Evolutionary conservation across 2,888 invertebrate species (phyloP), one percentile per base, ranked within the genome.

Genomic region (Fabriciana adippe): DNA sequence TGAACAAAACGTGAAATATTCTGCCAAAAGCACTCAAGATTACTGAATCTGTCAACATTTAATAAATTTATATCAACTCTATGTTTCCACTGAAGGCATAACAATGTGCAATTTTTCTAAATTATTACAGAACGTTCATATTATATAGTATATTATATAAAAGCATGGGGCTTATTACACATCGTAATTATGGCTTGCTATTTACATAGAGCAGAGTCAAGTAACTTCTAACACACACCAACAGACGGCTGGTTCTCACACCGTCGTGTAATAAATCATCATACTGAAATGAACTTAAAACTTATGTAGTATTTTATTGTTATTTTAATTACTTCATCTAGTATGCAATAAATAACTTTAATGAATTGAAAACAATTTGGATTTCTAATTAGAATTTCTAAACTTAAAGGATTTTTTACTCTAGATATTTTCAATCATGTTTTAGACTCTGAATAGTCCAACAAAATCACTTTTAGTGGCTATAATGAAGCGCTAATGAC

Each of bases 171-270:
- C 66, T 72, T 74, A 73, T 68, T 71, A 70, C 53, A 67, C 66
- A 11, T 41, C 35, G 72, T 70, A 73, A 73, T 74, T 72, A 71
- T 70, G 70, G 72, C 71, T 61, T 59, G 72, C 70, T 77, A 75
- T 78, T 77, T 77, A 77, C 76, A 74, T 75, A 73, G 74, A 75
- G 70, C 74, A 64, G 26, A 70, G 67, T 71, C 70, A 70, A 66
- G 72, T 73, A 74, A 73, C 75, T 73, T 74, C 72, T 71, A 69
- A 72, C 73, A 67, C 73, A 69, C 67, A 70, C 72, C 57, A 51
- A 61, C 35, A 35, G 51, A 45, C 55, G 71, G 69, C 70, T 61
- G 65, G 13, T 64, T 60, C 16, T 79, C 65, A 79, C 79, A 79
- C 78, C 74, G 75, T 55, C 35, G 14, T 45, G 75, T 75, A 76